These are phyloP conservation scores for Phania funesta DNA, from an alignment of 2,888 invertebrate species.

Conservation along the genomic window DNA sequence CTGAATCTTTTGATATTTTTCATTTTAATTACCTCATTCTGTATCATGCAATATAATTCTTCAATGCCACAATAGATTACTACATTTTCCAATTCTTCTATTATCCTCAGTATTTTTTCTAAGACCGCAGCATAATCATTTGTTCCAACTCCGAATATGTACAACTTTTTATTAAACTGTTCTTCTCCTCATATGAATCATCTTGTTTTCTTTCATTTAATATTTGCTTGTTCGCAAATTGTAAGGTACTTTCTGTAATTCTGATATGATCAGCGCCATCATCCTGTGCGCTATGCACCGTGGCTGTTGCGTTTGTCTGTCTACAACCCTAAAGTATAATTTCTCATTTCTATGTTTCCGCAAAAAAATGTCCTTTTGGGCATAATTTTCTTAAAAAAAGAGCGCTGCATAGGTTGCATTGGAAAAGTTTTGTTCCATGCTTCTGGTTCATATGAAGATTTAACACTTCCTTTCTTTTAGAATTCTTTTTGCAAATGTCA, in stretches of 20 bases:
- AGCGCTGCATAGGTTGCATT: background rate
- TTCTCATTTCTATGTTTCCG: background rate
- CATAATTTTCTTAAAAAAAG: background rate
- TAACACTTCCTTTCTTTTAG: background rate
- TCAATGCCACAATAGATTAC: slow-evolving; percentile 1
- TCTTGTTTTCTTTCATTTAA: background rate
- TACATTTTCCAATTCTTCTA: background rate
- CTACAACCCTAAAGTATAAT: background rate
- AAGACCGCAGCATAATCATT: background rate
- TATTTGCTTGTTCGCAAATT: background rate
- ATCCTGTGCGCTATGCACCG: background rate
- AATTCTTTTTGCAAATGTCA: background rate
- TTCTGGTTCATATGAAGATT: background rate
- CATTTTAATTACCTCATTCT: background rate
- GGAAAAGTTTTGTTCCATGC: background rate
- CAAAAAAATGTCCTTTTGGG: background rate
- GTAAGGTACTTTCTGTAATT: slow-evolving; percentile 1
- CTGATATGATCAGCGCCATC: background rate
- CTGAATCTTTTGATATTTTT: background rate
- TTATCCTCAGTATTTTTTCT: background rate
- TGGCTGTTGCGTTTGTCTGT: background rate
- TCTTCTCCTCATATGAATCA: background rate
- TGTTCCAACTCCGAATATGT: background rate
- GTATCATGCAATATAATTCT: background rate
- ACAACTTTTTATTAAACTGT: background rate